A percentile compares a stretch with the other conserved stretches of the same genome.
phyloP scores from a whole-genome alignment of 2,888 invertebrate genomes.

The Drepanosiphum platanoidis region DNA sequence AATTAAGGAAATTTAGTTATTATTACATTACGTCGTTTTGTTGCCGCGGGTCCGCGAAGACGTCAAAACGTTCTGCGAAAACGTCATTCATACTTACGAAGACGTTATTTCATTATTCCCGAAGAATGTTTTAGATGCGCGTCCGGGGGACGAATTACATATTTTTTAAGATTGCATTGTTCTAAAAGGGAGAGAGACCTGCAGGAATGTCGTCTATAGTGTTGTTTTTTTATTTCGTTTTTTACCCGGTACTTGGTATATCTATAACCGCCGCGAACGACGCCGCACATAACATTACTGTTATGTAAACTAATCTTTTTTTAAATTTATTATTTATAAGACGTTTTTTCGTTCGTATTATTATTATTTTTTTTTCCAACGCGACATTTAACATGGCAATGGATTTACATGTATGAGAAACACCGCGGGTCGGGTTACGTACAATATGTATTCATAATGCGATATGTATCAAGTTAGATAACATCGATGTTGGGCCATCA shows the following conservation, averaged over 20 bases:
- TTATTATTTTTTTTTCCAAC: too few relatives aligned
- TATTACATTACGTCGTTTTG: background rate
- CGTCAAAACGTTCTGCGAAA: constrained; percentile 31
- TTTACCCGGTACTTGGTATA: background rate
- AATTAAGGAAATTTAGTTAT: constrained; percentile 36
- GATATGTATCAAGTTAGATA: too few relatives aligned
- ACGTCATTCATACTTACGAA: constrained; percentile 12
- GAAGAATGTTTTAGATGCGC: background rate
- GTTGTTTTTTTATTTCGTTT: background rate
- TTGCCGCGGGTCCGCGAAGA: background rate
- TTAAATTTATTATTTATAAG: too few relatives aligned
- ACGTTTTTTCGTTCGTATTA: too few relatives aligned
- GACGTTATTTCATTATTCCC: constrained; percentile 2
- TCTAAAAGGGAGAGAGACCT: background rate
- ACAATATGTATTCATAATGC: too few relatives aligned
- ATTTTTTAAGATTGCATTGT: constrained; percentile 1
- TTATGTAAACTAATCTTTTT: too few relatives aligned
- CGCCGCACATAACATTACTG: too few relatives aligned
- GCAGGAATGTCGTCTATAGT: background rate
- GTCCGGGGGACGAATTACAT: background rate
- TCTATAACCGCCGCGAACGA: too few relatives aligned
- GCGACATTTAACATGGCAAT: too few relatives aligned
- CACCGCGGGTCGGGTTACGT: too few relatives aligned
- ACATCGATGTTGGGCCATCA: too few relatives aligned
- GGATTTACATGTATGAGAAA: too few relatives aligned